These are phyloP conservation scores for Oreochromis aureus DNA, from an alignment of 2,113 vertebrate genomes.

Conservation along the genomic window DNA sequence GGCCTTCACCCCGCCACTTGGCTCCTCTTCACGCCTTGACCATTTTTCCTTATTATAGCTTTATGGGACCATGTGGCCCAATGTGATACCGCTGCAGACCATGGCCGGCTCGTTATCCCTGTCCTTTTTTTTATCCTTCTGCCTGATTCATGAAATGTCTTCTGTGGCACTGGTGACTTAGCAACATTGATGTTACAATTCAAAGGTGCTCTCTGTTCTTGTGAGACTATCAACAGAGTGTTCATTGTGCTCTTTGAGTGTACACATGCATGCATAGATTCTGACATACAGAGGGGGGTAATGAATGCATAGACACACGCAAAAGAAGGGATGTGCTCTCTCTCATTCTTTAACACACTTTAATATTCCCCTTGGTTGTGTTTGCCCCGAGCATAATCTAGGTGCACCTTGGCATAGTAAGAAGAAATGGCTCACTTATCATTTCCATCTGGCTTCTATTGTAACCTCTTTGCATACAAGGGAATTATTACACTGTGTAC, in stretches of 20 bases:
- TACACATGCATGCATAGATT: not conserved
- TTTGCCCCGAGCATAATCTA: not conserved
- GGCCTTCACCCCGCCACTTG: slow-evolving; percentile 43
- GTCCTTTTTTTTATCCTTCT: slow-evolving; percentile 14
- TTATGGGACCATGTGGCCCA: slow-evolving; percentile 40
- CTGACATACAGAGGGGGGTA: not conserved
- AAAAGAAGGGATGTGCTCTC: not conserved
- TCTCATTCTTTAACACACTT: not conserved
- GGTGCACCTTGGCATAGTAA: not conserved
- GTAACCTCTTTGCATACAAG: not conserved
- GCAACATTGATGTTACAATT: slow-evolving; percentile 11
- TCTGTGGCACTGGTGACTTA: not conserved
- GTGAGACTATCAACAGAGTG: not conserved
- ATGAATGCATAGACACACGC: not conserved
- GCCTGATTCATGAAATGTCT: slow-evolving; percentile 40
- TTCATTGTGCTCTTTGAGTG: not conserved
- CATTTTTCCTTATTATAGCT: slow-evolving; percentile 55
- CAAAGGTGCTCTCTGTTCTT: slow-evolving; percentile 13
- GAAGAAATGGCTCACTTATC: not conserved
- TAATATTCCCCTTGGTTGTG: not conserved
- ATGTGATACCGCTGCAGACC: slow-evolving; percentile 33
- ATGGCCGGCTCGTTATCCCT: slow-evolving; percentile 26
- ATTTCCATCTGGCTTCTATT: not conserved
- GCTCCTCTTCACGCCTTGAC: slow-evolving; percentile 27
- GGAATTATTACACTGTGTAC: not conserved